Base-by-base conservation (phyloP, 2,113 vertebrate genomes). In the Cettia cetti region DNA sequence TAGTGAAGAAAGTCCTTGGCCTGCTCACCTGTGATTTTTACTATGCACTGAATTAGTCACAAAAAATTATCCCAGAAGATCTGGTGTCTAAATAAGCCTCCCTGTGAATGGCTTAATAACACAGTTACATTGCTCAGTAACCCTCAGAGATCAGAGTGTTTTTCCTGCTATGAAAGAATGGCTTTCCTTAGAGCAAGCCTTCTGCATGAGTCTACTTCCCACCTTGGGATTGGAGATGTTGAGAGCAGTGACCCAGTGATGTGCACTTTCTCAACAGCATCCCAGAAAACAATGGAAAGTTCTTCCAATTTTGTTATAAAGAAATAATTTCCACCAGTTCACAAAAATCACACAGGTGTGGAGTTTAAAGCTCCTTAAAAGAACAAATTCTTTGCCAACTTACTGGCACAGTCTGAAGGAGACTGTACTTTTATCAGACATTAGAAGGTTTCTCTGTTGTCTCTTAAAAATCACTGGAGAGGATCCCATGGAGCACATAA, bases 81-180 rank as follows among this genome's bases (percentile, higher is more conserved):
- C 10, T 74, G 9, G 26, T 57, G 9, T 72, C 23, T 49, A 56
- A 44, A 21, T 30, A 60, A 44, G 15, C 30, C 27, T 40, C 39
- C 6, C 11, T 33, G 35, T 6, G 19, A 0, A 4, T 5, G 3
- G 13, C 15, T 78, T 1, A 8, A 13, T 37, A 31, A 24, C 31
- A 40, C 4, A 57, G 17, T n/a, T 59, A 79, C 8, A 16, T 18
- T 57, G 45, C 24, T 69, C 53, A 80, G 40, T 20, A 78, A 9
- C 4, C 9, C 24, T n/a, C 8, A 9, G 23, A 84, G 30, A 76
- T 15, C 18, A 35, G 33, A n/a, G 27, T 31, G 11, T 8, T 57
- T 27, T 84, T 59, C 33, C 27, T 59, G 39, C 26, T 60, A 15
- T 10, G 35, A 57, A 72, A 72, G 50, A 8, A 65, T 1, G 4